A percentile compares a stretch with the other conserved stretches of the same genome.
Conservation (phyloP, 2,113 vertebrate species). For the Monopterus albus region DNA sequence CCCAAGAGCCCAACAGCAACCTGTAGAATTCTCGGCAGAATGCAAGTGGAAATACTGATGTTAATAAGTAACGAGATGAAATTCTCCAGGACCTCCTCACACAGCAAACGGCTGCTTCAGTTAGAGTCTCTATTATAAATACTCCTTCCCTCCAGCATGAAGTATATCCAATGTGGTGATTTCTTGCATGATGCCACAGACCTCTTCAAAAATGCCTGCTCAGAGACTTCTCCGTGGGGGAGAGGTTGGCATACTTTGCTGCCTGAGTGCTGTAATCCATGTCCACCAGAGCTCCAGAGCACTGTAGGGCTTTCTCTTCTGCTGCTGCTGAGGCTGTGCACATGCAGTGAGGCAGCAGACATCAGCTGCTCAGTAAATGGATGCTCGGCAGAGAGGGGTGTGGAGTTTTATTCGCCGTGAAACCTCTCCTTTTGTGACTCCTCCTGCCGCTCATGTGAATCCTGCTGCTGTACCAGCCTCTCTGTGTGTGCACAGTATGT, state of each 20-base stretch:
- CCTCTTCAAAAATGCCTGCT: constrained; percentile 17
- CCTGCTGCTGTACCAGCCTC: constrained; percentile 58
- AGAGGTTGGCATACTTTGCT: constrained; percentile 1
- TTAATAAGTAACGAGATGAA: background rate
- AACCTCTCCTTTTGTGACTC: constrained; percentile 48
- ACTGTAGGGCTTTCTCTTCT: constrained; percentile 9
- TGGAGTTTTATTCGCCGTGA: constrained; percentile 56
- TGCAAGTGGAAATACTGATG: background rate
- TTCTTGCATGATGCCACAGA: constrained; percentile 21
- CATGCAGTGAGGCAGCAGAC: constrained; percentile 52
- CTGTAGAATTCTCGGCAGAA: constrained; percentile 20
- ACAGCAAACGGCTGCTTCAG: background rate
- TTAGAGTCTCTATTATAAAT: constrained; percentile 16
- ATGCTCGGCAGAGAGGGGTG: constrained; percentile 69
- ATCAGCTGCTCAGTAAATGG: constrained; percentile 68
- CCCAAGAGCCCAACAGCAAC: constrained; percentile 8
- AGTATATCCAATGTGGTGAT: constrained; percentile 27
- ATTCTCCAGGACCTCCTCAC: constrained; percentile 19
- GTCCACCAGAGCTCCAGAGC: constrained; percentile 24
- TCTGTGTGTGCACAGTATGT: constrained; percentile 20
- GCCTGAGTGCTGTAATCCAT: constrained; percentile 31
- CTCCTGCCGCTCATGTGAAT: constrained; percentile 62
- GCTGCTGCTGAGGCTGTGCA: constrained; percentile 42
- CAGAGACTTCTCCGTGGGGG: constrained; percentile 8
- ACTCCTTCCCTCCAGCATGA: constrained; percentile 8